These are phyloP conservation scores for Scomber scombrus DNA, from an alignment of 2,113 vertebrate species.

Conservation along the genomic window DNA sequence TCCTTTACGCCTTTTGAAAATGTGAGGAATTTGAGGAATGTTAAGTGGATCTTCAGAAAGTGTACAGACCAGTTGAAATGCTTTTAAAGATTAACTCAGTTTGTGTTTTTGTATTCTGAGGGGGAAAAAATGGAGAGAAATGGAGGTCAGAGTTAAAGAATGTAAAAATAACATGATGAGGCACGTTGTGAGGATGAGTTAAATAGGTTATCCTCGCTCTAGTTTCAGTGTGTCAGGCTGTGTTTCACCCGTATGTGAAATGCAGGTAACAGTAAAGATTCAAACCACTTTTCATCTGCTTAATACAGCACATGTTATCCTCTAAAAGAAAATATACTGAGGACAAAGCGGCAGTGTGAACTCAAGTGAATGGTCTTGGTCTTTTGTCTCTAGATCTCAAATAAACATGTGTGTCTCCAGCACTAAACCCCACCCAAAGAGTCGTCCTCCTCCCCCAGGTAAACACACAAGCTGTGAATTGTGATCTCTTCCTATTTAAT, in stretches of 20 bases:
- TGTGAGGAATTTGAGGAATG: slow-evolving; percentile 52
- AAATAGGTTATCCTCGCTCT: background rate
- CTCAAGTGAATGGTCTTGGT: background rate
- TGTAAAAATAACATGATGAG: background rate
- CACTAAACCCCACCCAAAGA: slow-evolving; percentile 1
- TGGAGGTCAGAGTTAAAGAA: background rate
- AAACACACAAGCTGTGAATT: background rate
- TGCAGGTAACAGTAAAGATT: background rate
- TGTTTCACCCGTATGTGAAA: background rate
- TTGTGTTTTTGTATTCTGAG: background rate
- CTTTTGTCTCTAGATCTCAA: slow-evolving; percentile 20
- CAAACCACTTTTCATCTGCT: background rate
- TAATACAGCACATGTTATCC: no score
- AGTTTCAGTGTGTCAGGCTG: slow-evolving; percentile 5
- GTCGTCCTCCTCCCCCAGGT: slow-evolving; percentile 12
- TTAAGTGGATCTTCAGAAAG: background rate
- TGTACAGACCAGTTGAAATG: no score
- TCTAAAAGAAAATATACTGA: background rate
- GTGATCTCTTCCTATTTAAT: slow-evolving; percentile 23
- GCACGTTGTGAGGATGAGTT: background rate
- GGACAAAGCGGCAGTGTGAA: slow-evolving; percentile 13
- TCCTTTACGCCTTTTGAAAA: background rate
- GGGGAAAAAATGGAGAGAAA: fast-evolving
- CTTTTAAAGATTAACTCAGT: background rate
- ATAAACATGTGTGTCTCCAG: background rate